Evolutionary conservation across 2,888 invertebrate species (phyloP).

Genomic region (Seladonia tumulorum): DNA sequence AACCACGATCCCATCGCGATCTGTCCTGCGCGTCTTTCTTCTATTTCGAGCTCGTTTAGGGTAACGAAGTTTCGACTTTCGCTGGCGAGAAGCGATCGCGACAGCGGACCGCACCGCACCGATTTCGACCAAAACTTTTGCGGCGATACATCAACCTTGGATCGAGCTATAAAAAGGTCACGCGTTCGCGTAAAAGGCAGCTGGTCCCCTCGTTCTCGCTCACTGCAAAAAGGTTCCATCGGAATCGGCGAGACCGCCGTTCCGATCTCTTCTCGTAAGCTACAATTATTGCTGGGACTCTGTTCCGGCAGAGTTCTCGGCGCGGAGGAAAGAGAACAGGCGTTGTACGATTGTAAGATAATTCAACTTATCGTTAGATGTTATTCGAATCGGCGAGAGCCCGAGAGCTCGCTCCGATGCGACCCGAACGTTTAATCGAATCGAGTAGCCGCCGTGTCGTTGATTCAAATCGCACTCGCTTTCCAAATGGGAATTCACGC

Average conservation of each 20-base stretch:
- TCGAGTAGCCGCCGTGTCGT: constrained; percentile 36
- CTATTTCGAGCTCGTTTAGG: constrained; percentile 22
- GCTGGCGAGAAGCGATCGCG: neutral
- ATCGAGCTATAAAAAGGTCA: neutral
- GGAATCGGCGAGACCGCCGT: neutral
- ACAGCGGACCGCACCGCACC: neutral
- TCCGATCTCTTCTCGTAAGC: neutral
- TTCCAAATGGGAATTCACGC: constrained; percentile 17
- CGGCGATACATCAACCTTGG: neutral
- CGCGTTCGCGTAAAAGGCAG: neutral
- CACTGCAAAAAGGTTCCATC: neutral
- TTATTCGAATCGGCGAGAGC: constrained; percentile 31
- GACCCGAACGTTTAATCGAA: constrained; percentile 7
- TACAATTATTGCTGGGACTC: constrained; percentile 15
- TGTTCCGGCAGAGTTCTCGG: constrained; percentile 7
- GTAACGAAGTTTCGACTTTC: neutral
- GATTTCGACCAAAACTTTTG: neutral
- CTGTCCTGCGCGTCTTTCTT: constrained; percentile 13
- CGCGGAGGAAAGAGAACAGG: neutral
- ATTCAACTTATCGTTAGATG: constrained; percentile 45
- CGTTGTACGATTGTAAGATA: constrained; percentile 54
- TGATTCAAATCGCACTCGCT: constrained; percentile 44
- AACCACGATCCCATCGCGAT: neutral
- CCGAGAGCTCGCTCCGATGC: neutral
- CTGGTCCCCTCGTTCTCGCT: neutral